Conservation (phyloP, 1,140 invertebrate genomes). For the Chrysopa pallens region DNA sequence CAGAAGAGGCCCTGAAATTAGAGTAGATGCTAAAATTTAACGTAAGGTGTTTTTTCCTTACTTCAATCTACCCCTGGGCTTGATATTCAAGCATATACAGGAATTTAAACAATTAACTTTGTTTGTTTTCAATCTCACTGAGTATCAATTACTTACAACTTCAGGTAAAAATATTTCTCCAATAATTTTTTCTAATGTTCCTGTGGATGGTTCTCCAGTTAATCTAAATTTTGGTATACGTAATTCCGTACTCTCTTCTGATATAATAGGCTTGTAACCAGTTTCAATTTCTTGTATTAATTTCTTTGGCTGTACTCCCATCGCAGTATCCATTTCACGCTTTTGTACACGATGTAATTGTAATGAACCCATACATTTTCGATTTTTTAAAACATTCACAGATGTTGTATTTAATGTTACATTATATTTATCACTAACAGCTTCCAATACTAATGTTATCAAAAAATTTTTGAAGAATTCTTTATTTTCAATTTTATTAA, state of each 20-base stretch:
- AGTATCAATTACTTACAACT: constrained; percentile 7
- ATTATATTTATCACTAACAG: constrained; percentile 53
- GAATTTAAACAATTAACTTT: too few species aligned
- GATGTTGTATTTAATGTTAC: constrained; percentile 40
- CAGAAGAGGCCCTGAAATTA: too few species aligned
- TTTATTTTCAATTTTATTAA: constrained; percentile 43
- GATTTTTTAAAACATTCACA: constrained; percentile 35
- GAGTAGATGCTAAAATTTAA: too few species aligned
- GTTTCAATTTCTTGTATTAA: constrained; percentile 2
- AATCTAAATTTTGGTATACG: constrained; percentile 23
- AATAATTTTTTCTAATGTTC: constrained; percentile 25
- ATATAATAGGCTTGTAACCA: constrained; percentile 5
- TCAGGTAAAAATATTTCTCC: constrained; percentile 36
- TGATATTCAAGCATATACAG: too few species aligned
- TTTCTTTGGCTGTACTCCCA: constrained; percentile 13
- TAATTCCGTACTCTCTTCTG: too few species aligned
- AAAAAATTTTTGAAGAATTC: constrained; percentile 58
- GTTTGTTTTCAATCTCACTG: too few species aligned
- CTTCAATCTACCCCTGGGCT: too few species aligned
- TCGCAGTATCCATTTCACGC: constrained; percentile 32
- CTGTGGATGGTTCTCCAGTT: constrained; percentile 24
- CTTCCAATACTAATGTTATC: constrained; percentile 54
- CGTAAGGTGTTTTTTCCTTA: too few species aligned
- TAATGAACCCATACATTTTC: constrained; percentile 48
- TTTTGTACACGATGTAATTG: constrained; percentile 53